Evolutionary conservation across 37 sponge, comb jelly and placozoan genomes (phyloP).

Genomic region (Aplysina aerophoba): DNA sequence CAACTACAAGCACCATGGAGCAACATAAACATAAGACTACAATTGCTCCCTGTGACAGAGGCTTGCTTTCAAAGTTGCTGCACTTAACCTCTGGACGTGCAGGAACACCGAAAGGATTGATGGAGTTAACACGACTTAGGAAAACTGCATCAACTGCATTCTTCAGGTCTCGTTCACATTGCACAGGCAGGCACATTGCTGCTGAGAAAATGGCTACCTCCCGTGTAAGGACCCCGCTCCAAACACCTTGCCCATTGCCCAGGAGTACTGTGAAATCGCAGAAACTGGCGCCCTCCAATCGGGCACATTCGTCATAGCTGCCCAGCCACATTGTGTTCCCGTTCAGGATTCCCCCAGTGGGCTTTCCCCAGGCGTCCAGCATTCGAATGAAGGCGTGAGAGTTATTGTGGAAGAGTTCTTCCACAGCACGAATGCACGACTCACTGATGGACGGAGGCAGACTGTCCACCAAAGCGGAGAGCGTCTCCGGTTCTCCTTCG

Average conservation of each 20-base stretch:
- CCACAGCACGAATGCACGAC: no score
- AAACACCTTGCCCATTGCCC: neutral
- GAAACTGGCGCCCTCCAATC: slow-evolving; percentile 38
- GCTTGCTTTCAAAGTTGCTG: neutral
- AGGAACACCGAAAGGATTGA: slow-evolving; percentile 62
- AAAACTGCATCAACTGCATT: neutral
- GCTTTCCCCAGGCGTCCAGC: slow-evolving; percentile 33
- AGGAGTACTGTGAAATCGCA: neutral
- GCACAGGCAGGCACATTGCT: slow-evolving; percentile 41
- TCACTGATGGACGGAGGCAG: no score
- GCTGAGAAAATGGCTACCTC: neutral
- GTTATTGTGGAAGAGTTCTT: no score
- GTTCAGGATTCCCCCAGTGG: slow-evolving; percentile 19
- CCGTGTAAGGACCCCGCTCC: no score
- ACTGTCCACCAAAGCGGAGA: no score
- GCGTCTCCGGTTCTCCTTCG: no score
- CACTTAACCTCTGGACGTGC: slow-evolving; percentile 28
- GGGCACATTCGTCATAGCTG: slow-evolving; percentile 38
- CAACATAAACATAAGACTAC: slow-evolving; percentile 54
- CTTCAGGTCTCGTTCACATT: slow-evolving; percentile 27
- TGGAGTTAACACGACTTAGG: neutral
- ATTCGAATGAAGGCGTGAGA: no score
- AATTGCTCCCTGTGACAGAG: slow-evolving; percentile 50
- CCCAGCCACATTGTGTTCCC: slow-evolving; percentile 21
- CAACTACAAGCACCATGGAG: slow-evolving; percentile 23